A percentile compares a stretch with the other conserved stretches of the same genome.
Conservation (phyloP, 2,113 vertebrate genomes). For the Hemichromis elongatus region DNA sequence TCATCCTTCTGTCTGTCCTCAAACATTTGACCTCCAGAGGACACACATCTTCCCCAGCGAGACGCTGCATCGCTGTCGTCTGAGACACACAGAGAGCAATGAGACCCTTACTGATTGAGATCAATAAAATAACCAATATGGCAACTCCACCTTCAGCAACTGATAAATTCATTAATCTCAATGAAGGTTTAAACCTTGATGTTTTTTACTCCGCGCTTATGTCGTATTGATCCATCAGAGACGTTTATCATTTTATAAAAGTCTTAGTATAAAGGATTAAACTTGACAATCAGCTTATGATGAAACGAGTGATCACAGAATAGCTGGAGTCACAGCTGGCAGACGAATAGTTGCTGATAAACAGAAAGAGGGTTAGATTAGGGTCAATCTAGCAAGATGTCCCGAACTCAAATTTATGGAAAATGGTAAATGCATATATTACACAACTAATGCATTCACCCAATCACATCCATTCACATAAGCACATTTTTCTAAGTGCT, state of each 20-base stretch:
- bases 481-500: too few relatives aligned
- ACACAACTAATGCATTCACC: too few relatives aligned
- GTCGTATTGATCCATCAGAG: neutral
- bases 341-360: neutral
- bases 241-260: neutral
- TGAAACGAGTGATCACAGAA: neutral
- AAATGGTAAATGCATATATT: too few relatives aligned
- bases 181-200: neutral
- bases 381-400: neutral
- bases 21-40: neutral
- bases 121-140: neutral
- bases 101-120: neutral
- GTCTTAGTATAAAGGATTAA: neutral
- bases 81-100: neutral
- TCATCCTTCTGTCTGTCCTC: neutral
- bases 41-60: neutral
- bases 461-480: too few relatives aligned
- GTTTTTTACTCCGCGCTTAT: neutral
- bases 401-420: too few relatives aligned
- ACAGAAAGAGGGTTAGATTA: neutral
- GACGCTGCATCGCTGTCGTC: neutral
- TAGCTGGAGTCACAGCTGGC: neutral
- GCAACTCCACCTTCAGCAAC: neutral
- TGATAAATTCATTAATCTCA: neutral
- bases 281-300: neutral